Base-by-base conservation (phyloP, 2,797 vertebrate genomes). In the Parambassis ranga region DNA sequence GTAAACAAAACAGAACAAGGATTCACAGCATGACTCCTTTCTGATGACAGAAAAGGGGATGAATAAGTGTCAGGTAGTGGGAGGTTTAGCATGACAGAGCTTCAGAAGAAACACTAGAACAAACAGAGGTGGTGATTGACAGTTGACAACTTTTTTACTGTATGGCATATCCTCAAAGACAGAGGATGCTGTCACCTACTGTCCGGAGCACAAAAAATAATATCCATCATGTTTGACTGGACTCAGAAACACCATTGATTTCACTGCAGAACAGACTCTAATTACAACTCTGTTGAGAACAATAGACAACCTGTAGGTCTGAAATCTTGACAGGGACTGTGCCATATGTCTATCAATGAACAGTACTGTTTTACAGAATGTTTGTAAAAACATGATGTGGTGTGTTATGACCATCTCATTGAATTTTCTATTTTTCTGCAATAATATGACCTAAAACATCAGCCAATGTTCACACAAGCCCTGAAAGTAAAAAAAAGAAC, bases 171-270 rank as follows among this genome's bases (percentile, higher is more conserved):
- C 65, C 58, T 79, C 48, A 46, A 59, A 69, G 80, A 79, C 71
- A 60, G 30, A 66, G 61, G 7, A 65, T 56, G 33, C 71, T 58
- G 79, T 84, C 84, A 69, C 65, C 39, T 18, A 51, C 71, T 56
- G 73, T 82, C 77, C 75, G 48, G 30, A 53, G 32, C 1, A 41
- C 38, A 57, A 32, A 55, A 57, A 65, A 71, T 57, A 70, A 70
- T 79, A 81, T 79, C 71, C 60, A 79, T 84, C 77, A 67, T 58
- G 59, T 80, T 42, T 86, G 80, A 85, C 64, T 76, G 75, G 50
- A 41, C 51, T 71, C 38, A 58, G 33, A 73, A 49, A 58, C 58
- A 22, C 33, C 56, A 69, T 37, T 79, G 75, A 76, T 65, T 69
- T 60, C 52, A 31, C 73, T 10, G 47, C 24, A 30, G 36, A 65